Conservation (phyloP, 2,113 vertebrate genomes). For the Athene cunicularia region DNA sequence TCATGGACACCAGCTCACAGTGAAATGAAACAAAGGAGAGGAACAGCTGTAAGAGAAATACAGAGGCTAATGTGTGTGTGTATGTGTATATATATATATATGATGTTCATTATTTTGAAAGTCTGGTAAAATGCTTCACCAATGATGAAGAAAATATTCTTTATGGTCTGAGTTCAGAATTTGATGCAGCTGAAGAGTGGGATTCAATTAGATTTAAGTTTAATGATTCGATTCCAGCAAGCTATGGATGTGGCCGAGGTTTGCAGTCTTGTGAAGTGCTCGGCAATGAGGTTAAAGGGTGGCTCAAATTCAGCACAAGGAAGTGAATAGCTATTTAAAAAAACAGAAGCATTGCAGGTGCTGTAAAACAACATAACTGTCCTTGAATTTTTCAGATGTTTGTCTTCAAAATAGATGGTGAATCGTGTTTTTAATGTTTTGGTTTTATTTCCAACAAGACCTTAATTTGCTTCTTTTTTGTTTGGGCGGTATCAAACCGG, state of each 20-base stretch:
- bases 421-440: background rate
- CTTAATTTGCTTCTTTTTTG: background rate
- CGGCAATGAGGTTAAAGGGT: background rate
- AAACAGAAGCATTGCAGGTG: background rate
- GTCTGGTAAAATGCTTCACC: background rate
- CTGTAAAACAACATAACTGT: background rate
- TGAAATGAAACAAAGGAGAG: background rate
- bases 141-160: background rate
- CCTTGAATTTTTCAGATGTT: background rate
- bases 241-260: background rate
- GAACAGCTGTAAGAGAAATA: background rate
- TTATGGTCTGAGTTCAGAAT: background rate
- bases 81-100: too few species aligned
- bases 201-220: background rate
- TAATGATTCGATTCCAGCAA: background rate
- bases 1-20: background rate
- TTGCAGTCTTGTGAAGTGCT: background rate
- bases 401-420: background rate
- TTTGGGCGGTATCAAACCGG: fast-evolving
- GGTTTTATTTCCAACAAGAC: background rate
- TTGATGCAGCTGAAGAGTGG: background rate
- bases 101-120: background rate
- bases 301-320: background rate
- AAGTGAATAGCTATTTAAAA: background rate
- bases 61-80: background rate